Evolutionary conservation across 2,797 vertebrate species (phyloP).

Genomic region (Eospalax fontanierii): DNA sequence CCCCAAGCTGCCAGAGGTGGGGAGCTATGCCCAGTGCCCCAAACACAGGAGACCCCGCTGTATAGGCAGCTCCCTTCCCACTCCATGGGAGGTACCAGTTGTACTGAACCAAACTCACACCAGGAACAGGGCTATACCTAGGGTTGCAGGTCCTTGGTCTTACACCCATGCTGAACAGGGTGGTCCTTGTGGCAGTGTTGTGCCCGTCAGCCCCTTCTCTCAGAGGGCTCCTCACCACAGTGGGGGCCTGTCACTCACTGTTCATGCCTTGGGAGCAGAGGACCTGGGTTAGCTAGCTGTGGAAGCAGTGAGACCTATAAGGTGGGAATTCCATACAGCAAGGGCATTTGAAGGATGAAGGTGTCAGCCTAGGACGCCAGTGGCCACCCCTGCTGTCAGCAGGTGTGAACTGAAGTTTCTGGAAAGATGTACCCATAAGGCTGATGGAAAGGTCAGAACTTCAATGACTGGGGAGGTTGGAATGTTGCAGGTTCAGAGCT

Average conservation of each 20-base stretch:
- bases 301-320: neutral
- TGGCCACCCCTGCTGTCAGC: neutral
- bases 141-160: neutral
- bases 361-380: neutral
- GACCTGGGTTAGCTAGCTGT: neutral
- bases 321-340: neutral
- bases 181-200: neutral
- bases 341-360: neutral
- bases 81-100: neutral
- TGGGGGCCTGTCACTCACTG: neutral
- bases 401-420: neutral
- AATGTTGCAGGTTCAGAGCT: neutral
- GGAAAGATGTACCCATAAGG: neutral
- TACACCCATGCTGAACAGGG: neutral
- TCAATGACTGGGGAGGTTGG: neutral
- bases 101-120: neutral
- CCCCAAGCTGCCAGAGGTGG: neutral
- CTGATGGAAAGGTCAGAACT: neutral
- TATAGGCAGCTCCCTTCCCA: neutral
- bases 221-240: neutral
- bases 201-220: neutral
- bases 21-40: neutral
- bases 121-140: fast-evolving
- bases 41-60: no score
- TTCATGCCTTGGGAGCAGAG: neutral